Evolutionary conservation across 2,888 invertebrate species (phyloP).

Genomic region (Mamestra brassicae): DNA sequence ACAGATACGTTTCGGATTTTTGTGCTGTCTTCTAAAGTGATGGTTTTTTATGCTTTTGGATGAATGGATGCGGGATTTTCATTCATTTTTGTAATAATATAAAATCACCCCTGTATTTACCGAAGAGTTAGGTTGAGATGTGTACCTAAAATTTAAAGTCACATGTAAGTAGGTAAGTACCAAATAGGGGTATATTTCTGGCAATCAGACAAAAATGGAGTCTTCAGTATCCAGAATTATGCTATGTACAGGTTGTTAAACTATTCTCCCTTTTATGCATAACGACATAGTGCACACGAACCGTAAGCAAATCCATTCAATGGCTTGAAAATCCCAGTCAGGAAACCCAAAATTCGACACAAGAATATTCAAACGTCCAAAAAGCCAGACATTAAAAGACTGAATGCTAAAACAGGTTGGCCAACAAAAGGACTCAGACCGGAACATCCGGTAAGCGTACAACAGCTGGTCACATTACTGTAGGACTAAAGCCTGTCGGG

Average conservation of each 20-base stretch:
- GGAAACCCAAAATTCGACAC: conserved; percentile 1
- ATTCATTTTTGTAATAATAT: background rate
- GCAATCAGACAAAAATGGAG: too few relatives aligned
- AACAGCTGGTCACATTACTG: conserved; percentile 47
- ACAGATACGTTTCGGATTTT: conserved; percentile 3
- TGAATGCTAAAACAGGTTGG: conserved; percentile 23
- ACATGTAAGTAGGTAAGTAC: too few relatives aligned
- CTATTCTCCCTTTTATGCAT: background rate
- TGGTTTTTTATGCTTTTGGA: background rate
- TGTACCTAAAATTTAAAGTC: background rate
- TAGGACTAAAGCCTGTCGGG: conserved; percentile 10
- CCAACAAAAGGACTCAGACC: conserved; percentile 23
- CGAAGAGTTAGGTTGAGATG: background rate
- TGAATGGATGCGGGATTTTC: background rate
- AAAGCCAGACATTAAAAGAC: conserved; percentile 28
- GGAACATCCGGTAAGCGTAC: conserved; percentile 33
- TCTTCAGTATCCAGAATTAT: too few relatives aligned
- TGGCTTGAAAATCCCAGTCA: background rate
- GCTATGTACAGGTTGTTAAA: background rate
- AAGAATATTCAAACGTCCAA: conserved; percentile 31
- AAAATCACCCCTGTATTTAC: background rate
- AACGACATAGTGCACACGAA: background rate
- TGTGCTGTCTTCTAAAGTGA: background rate
- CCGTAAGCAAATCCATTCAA: background rate
- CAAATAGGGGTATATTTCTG: too few relatives aligned